Evolutionary conservation across 2,113 vertebrate species (phyloP), one percentile per base, ranked within the genome.

Genomic region (Piprites chloris): DNA sequence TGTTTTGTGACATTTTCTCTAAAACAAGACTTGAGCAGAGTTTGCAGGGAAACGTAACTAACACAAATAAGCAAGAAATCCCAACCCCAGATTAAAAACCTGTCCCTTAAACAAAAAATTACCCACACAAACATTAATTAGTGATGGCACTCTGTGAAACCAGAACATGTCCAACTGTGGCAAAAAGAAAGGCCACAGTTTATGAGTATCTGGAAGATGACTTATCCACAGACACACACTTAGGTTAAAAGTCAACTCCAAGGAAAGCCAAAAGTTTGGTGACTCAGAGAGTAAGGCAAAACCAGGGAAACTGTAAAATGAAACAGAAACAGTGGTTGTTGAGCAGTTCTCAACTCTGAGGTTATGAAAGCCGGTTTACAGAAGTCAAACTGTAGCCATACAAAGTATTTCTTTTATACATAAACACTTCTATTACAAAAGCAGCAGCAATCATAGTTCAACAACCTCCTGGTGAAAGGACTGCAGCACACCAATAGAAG

Each of bases 1-100:
- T 89, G 53, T 86, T 94, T 90, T 91, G 69, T 91, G 91, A 91
- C 0, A 5, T 69, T 93, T 91, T 63, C 92, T 96, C 55, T 63
- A 78, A 90, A 92, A 46, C 2, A 32, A 33, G 5, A 80, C 9
- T 90, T 90, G n/a, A 73, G 89, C 78, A 84, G 35, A 91, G 84
- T 71, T 96, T 65, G 66, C 68, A 94, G 62, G 86, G 89, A 94
- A 97, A 91, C 6, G 2, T 37, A 61, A 11, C 5, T 15, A n/a
- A 46, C 9, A 37, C 23, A 90, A 53, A 47, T 9, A 58, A 61
- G 39, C 11, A 13, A 52, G 62, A 62, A 46, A 46, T 58, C 21
- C 35, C 37, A 69, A 62, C 9, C 9, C 1, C 9, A 46, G 49
- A 53, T 46, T 33, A 44, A 22, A 66, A 86, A 47, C 3, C n/a